phyloP scores from a whole-genome alignment of 2,888 invertebrate species.

The Unio pictorum region DNA sequence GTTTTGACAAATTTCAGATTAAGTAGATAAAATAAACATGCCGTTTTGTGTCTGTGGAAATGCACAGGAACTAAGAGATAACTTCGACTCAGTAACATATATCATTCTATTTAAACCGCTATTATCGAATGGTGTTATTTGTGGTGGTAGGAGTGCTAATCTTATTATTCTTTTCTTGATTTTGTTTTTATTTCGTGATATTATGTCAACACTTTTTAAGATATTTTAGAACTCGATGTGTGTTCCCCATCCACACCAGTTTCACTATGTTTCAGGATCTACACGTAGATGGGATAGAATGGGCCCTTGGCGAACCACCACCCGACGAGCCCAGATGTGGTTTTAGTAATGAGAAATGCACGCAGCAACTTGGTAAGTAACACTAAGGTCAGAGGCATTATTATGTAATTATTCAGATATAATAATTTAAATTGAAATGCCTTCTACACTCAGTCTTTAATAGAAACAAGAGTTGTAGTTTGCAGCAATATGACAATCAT shows the following conservation, averaged over 20 bases:
- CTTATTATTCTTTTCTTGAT: too few relatives aligned
- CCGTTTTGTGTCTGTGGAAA: background rate
- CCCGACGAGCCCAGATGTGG: constrained; percentile 87
- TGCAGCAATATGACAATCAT: too few relatives aligned
- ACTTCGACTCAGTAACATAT: background rate
- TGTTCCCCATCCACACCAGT: too few relatives aligned
- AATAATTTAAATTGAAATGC: too few relatives aligned
- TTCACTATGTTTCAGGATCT: constrained; percentile 20
- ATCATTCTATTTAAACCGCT: background rate
- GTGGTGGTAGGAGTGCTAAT: too few relatives aligned
- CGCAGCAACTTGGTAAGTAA: constrained; percentile 69
- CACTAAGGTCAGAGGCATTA: background rate
- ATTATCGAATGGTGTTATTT: background rate
- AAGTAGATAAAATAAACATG: too few relatives aligned
- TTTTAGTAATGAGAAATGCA: constrained; percentile 84
- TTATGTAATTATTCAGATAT: background rate
- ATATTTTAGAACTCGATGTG: too few relatives aligned
- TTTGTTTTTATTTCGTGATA: too few relatives aligned
- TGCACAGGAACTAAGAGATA: background rate
- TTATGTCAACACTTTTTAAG: too few relatives aligned
- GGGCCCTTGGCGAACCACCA: constrained; percentile 85
- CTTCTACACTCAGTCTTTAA: too few relatives aligned
- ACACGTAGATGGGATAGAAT: constrained; percentile 68
- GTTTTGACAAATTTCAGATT: too few relatives aligned
- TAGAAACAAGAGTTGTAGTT: too few relatives aligned